These are phyloP conservation scores for Drosophila bocqueti DNA, from an alignment of 1,140 invertebrate genomes.

Conservation along the genomic window DNA sequence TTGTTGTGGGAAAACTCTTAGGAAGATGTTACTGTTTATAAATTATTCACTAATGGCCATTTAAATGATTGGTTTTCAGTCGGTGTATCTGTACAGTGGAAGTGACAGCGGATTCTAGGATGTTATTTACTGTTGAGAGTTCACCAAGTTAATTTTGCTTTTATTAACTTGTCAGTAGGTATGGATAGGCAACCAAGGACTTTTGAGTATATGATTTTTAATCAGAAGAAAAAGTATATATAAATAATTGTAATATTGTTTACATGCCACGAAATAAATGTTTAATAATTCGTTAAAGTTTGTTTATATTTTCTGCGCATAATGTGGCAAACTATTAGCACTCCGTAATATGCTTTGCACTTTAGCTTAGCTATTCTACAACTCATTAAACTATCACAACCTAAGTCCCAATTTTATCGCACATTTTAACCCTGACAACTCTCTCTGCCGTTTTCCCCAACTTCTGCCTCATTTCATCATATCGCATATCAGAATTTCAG, in stretches of 20 bases:
- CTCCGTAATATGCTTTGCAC: slow-evolving; percentile 8
- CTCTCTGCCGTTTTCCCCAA: neutral
- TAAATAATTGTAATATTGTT: neutral
- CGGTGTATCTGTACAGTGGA: neutral
- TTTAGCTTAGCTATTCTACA: slow-evolving; percentile 15
- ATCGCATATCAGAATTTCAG: slow-evolving; percentile 52
- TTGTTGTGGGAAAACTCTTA: neutral
- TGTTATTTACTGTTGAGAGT: neutral
- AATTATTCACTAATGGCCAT: slow-evolving; percentile 48
- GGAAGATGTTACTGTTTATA: slow-evolving; percentile 19
- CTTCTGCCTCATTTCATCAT: slow-evolving; percentile 59
- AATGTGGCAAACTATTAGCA: neutral
- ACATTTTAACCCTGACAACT: slow-evolving; percentile 17
- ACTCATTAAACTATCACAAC: slow-evolving; percentile 47
- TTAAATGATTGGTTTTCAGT: slow-evolving; percentile 59
- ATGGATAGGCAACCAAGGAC: neutral
- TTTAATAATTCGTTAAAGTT: neutral
- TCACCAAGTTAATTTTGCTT: slow-evolving; percentile 2
- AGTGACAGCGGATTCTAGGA: neutral
- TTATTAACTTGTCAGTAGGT: neutral
- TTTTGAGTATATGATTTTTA: neutral
- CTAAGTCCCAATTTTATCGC: slow-evolving; percentile 43
- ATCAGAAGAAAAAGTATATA: neutral
- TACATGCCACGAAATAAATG: too few relatives aligned
- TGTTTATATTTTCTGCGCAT: neutral